phyloP scores from a whole-genome alignment of 2,797 vertebrate genomes.

The Lepidocolaptes lacrymiger region DNA sequence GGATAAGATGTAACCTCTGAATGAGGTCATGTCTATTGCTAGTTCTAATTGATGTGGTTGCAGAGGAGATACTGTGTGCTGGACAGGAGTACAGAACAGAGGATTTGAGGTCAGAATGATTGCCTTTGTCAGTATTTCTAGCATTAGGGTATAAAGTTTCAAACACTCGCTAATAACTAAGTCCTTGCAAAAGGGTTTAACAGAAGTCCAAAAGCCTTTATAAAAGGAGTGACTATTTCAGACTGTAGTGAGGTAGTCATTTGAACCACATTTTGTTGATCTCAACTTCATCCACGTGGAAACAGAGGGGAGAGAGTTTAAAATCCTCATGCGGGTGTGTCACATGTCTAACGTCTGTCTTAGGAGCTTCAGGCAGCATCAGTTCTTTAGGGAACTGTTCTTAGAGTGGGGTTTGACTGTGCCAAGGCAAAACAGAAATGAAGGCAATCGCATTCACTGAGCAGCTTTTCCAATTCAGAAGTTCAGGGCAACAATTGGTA shows the following conservation, averaged over 20 bases:
- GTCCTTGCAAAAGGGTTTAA: not conserved
- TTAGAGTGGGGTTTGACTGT: not conserved
- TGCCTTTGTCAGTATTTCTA: not conserved
- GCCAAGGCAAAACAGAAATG: not conserved
- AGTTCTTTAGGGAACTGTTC: not conserved
- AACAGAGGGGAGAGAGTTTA: not conserved
- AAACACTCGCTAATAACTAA: not conserved
- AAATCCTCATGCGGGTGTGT: not conserved
- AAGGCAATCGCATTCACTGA: not conserved
- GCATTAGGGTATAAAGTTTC: not conserved
- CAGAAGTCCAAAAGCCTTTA: not conserved
- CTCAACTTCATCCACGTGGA: not conserved
- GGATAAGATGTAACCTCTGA: not conserved
- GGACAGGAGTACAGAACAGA: not conserved
- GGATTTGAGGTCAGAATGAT: not conserved
- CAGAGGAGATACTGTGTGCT: not conserved
- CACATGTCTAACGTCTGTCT: not conserved
- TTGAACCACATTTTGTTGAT: not conserved
- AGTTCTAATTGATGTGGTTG: not conserved
- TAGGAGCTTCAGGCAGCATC: not conserved
- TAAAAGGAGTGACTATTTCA: not conserved
- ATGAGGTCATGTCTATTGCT: constrained; percentile 23
- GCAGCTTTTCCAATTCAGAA: not conserved
- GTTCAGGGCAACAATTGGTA: not conserved
- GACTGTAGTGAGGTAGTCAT: not conserved